Conservation (phyloP, 2,888 invertebrate genomes). For the Chirona hameri region DNA sequence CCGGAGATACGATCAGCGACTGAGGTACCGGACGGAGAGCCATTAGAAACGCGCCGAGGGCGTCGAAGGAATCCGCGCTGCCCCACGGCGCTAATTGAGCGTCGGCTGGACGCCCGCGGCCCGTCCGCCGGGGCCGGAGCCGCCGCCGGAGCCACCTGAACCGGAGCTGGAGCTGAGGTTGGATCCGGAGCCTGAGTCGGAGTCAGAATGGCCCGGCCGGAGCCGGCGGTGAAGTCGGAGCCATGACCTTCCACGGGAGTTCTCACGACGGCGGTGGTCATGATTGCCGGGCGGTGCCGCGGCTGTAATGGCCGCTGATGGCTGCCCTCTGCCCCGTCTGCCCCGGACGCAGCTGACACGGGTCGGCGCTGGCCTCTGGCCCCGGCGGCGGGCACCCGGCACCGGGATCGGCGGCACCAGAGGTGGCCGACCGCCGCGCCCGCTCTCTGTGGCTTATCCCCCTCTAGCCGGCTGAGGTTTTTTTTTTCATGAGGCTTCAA, state of each 20-base stretch:
- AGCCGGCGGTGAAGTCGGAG: not conserved
- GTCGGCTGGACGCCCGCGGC: not conserved
- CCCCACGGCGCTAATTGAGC: not conserved
- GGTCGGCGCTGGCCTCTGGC: not conserved
- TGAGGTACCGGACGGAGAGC: not conserved
- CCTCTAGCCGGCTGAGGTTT: not conserved
- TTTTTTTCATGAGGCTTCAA: not conserved
- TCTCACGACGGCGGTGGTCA: slow-evolving; percentile 9
- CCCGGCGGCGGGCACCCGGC: not conserved
- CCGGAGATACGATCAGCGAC: not conserved
- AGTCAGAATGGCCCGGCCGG: too few relatives aligned
- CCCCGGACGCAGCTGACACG: not conserved
- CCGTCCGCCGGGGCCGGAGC: not conserved
- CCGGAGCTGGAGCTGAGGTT: too few relatives aligned
- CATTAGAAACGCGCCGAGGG: not conserved
- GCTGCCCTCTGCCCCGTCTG: not conserved
- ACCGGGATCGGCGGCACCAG: not conserved
- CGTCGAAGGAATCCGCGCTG: not conserved
- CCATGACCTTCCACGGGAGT: not conserved
- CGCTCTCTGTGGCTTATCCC: not conserved
- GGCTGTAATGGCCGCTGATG: not conserved
- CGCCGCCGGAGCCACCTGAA: not conserved
- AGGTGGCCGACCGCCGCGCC: not conserved
- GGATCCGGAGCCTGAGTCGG: too few relatives aligned
- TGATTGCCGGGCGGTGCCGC: not conserved